These are phyloP conservation scores for Drosophila nebulosa DNA, from an alignment of 1,140 invertebrate genomes.

Conservation along the genomic window DNA sequence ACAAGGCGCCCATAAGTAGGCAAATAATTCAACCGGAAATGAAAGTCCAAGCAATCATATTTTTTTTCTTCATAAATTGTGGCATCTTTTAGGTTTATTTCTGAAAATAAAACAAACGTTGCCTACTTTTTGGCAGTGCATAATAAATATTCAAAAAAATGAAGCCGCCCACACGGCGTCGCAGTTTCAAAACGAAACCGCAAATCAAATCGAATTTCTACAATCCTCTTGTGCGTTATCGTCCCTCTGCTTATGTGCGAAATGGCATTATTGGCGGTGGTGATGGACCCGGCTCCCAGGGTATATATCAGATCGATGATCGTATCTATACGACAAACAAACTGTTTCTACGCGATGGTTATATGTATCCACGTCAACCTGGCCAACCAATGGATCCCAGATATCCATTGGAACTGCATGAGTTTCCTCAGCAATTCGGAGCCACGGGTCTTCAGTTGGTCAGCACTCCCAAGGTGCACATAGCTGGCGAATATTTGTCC, in stretches of 20 bases:
- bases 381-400: conserved; percentile 77
- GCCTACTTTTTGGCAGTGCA: conserved; percentile 26
- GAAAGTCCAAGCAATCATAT: neutral
- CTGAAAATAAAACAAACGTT: neutral
- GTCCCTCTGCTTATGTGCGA: conserved; percentile 66
- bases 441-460: conserved; percentile 72
- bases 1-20: too few relatives aligned
- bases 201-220: conserved; percentile 55
- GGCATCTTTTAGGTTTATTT: conserved; percentile 22
- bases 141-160: conserved; percentile 1
- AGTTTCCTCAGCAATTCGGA: conserved; percentile 71
- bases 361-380: conserved; percentile 77
- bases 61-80: neutral
- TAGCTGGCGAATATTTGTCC: conserved; percentile 70
- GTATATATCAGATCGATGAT: conserved; percentile 74
- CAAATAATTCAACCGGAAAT: too few relatives aligned
- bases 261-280: conserved; percentile 75
- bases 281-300: conserved; percentile 64
- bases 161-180: conserved; percentile 69
- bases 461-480: conserved; percentile 71
- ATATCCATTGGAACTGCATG: conserved; percentile 71
- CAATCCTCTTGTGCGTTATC: conserved; percentile 68
- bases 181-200: conserved; percentile 73
- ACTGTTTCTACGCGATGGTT: conserved; percentile 76
- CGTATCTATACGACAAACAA: conserved; percentile 75